Evolutionary conservation across 1,140 invertebrate species (phyloP).

Genomic region (Drosophila nasuta): DNA sequence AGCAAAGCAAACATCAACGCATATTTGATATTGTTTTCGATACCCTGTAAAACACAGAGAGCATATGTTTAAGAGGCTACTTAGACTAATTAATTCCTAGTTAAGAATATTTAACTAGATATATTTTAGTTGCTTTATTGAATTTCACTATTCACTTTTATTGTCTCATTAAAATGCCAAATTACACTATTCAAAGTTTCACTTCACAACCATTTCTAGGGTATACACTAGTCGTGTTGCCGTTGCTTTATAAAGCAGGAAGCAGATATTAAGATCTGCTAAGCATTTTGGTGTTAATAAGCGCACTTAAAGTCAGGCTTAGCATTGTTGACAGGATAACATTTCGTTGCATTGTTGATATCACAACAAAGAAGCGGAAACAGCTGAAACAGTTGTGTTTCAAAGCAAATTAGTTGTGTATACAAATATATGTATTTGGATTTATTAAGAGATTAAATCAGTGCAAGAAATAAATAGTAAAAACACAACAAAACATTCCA

Average conservation of each 20-base stretch:
- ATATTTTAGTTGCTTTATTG: too few species aligned
- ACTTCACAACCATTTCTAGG: not conserved
- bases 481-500: too few species aligned
- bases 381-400: not conserved
- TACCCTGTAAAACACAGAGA: slow-evolving; percentile 19
- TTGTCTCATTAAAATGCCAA: too few species aligned
- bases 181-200: too few species aligned
- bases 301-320: not conserved
- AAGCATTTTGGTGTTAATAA: not conserved
- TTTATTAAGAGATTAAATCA: too few species aligned
- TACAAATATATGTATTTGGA: too few species aligned
- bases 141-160: too few species aligned
- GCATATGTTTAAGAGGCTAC: too few species aligned
- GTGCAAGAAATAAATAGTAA: too few species aligned
- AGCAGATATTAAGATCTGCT: not conserved
- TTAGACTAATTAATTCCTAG: too few species aligned
- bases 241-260: not conserved
- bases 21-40: slow-evolving; percentile 25
- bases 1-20: slow-evolving; percentile 3
- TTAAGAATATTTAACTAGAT: too few species aligned
- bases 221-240: not conserved
- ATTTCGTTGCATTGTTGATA: not conserved
- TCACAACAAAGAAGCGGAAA: slow-evolving; percentile 1
- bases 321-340: slow-evolving; percentile 1
- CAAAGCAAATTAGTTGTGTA: too few species aligned